Base-by-base conservation (phyloP, 2,797 vertebrate genomes). In the Gallirallus australis region DNA sequence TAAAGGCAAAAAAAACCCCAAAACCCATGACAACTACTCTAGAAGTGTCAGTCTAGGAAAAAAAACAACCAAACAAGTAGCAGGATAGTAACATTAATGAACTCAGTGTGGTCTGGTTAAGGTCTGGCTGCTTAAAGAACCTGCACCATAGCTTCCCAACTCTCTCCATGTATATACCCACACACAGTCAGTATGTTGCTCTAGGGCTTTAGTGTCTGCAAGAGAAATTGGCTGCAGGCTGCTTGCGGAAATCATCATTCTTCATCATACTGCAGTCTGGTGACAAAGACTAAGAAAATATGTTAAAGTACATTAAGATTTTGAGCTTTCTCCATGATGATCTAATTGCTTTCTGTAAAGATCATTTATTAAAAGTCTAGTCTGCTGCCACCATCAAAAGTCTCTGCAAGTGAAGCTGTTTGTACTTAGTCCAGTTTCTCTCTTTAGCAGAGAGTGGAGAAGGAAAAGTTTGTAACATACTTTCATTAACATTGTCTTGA, bases 241-340 rank as follows among this genome's bases (percentile, higher is more conserved):
- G 52, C 31, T 19, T 72, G 70, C 90, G 84, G 54, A 76, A 73
- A 61, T 71, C 33, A 75, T 61, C 68, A 47, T 54, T 71, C 83
- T 83, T 86, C 70, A 23, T 3, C 17, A 87, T 79, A 60, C 35
- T 86, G 30, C 59, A 75, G 50, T 31, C 45, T 52, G 82, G 70
- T 82, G 80, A 89, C 80, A 95, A 86, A 95, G 47, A 76, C 20
- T 61, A 79, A 81, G 52, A 70, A 95, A 91, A 83, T 8, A 45
- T 0, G 4, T 61, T 69, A 68, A 59, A 79, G 23, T 23, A 35
- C 57, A 90, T 82, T 84, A 96, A 81, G 2, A 1, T 72, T 79
- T 76, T 82, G 54, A 66, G 68, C 27, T 86, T 28, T 25, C 47
- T 93, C 75, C 60, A 57, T n/a, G 21, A 59, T 91, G 66, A 48